phyloP scores from a whole-genome alignment of 2,888 invertebrate species.

The Tipula unca region DNA sequence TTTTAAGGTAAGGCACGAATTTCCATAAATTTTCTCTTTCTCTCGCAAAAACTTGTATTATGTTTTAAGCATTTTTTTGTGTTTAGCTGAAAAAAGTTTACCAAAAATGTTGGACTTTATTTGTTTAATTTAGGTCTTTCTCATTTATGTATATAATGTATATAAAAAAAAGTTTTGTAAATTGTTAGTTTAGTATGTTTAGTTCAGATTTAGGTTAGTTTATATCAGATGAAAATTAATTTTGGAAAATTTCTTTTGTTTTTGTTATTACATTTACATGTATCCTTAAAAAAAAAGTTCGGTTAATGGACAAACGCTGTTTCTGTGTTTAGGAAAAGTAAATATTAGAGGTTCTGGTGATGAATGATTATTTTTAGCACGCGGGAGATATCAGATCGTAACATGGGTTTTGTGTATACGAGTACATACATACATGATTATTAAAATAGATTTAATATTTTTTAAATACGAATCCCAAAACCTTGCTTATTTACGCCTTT shows the following conservation, averaged over 20 bases:
- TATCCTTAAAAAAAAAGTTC: neutral
- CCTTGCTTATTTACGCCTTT: neutral
- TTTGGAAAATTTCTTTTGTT: neutral
- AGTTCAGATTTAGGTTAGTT: neutral
- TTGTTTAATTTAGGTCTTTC: neutral
- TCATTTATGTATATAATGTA: neutral
- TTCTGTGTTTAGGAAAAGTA: neutral
- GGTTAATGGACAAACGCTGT: neutral
- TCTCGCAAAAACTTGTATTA: neutral
- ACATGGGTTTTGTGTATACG: neutral
- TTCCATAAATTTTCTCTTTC: neutral
- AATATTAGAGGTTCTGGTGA: neutral
- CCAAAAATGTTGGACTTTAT: neutral
- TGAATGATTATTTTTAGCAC: neutral
- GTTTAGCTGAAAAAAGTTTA: neutral
- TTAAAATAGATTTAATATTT: neutral
- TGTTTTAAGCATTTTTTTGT: neutral
- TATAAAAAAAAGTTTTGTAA: neutral
- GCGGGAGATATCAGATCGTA: neutral
- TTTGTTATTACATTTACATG: neutral
- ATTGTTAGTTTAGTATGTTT: conserved; percentile 14
- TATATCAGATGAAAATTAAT: conserved; percentile 8
- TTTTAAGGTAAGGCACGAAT: neutral
- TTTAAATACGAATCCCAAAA: neutral
- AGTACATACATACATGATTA: neutral